Percentiles rank a stretch among this genome's conserved stretches.
These are phyloP conservation scores for Lampris megalopsis DNA, from an alignment of 2,113 vertebrate species.

Conservation along the genomic window DNA sequence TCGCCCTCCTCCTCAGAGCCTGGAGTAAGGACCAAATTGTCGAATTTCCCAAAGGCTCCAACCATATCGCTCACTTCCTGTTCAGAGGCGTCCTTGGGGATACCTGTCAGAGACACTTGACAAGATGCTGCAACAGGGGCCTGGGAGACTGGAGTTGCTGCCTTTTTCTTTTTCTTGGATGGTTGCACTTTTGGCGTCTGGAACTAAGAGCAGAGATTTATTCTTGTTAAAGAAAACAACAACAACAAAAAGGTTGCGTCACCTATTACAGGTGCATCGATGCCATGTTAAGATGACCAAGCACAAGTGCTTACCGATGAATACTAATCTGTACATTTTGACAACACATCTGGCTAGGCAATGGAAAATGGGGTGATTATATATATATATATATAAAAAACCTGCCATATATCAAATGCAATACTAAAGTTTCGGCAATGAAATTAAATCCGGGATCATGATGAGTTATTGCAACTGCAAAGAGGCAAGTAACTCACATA, in stretches of 20 bases:
- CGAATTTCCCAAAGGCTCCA: constrained; percentile 69
- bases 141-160: background rate
- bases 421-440: too few species aligned
- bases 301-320: too few species aligned
- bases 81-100: constrained; percentile 63
- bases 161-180: constrained; percentile 72
- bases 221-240: background rate
- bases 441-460: too few species aligned
- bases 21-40: constrained; percentile 68
- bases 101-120: constrained; percentile 65
- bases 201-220: background rate
- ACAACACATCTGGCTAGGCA: too few species aligned
- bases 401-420: too few species aligned
- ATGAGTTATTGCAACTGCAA: too few species aligned
- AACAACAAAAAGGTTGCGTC: background rate
- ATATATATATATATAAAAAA: too few species aligned
- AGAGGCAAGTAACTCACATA: too few species aligned
- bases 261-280: background rate
- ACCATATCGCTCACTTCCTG: constrained; percentile 70
- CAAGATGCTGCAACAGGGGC: constrained; percentile 11
- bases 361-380: too few species aligned
- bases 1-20: constrained; percentile 46
- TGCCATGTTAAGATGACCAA: background rate
- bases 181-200: constrained; percentile 42
- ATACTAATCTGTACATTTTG: too few species aligned